A percentile compares a stretch with the other conserved stretches of the same genome.
Evolutionary conservation across 2,113 vertebrate species (phyloP).

Genomic region (Oryzias celebensis): DNA sequence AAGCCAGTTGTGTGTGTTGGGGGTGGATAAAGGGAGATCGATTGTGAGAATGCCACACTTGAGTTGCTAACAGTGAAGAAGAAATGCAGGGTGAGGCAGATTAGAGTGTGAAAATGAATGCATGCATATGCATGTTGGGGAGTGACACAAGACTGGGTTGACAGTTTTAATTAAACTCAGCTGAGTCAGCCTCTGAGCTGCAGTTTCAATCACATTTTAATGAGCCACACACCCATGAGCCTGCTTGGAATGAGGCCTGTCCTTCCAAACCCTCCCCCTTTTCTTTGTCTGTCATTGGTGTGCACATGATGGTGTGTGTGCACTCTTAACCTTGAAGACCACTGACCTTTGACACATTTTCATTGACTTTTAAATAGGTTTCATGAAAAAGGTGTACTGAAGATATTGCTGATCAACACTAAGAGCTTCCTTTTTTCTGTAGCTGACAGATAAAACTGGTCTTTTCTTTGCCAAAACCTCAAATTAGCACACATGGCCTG

Average conservation of each 20-base stretch:
- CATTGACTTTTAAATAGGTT: conserved; percentile 50
- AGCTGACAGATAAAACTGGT: conserved; percentile 37
- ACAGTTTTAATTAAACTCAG: conserved; percentile 68
- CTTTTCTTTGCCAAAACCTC: conserved; percentile 30
- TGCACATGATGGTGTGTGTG: conserved; percentile 1
- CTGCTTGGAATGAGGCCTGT: conserved; percentile 38
- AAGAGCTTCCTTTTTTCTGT: conserved; percentile 38
- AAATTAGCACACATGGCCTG: conserved; percentile 20
- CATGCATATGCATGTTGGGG: conserved; percentile 51
- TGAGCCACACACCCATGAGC: conserved; percentile 44
- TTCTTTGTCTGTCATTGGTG: conserved; percentile 8
- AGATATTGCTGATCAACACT: conserved; percentile 58
- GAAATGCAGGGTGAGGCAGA: conserved; percentile 11
- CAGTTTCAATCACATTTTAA: conserved; percentile 59
- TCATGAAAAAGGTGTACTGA: conserved; percentile 56
- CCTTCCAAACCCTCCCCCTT: conserved; percentile 33
- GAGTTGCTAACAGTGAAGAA: conserved; percentile 22
- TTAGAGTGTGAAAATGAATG: conserved; percentile 40
- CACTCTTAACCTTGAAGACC: conserved; percentile 44
- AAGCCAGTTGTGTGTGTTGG: conserved; percentile 26
- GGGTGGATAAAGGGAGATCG: conserved; percentile 34
- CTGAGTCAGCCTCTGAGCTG: conserved; percentile 58
- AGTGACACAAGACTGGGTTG: conserved; percentile 50
- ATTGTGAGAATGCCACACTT: conserved; percentile 29
- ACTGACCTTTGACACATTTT: conserved; percentile 26